Base-by-base conservation (phyloP, 1,140 invertebrate genomes). In the Eciton burchellii region DNA sequence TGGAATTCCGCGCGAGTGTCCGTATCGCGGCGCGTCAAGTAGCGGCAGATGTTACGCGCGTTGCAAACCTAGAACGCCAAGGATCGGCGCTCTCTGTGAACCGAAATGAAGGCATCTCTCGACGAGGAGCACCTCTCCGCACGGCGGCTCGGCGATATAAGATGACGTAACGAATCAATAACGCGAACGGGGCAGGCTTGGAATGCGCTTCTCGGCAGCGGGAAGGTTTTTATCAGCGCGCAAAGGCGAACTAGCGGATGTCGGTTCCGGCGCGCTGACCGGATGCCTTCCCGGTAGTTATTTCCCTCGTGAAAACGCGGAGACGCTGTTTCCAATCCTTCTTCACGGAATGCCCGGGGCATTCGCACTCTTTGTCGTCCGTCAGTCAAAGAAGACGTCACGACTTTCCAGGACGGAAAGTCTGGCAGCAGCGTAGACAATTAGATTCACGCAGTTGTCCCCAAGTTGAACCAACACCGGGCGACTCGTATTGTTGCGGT, bases 391-490 rank as follows among this genome's bases (percentile, higher is more conserved):
- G 72, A 88, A 87, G 84, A 91, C 81, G 87, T 90, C 84, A 86
- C 82, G 82, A 49, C 82, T 72, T n/a, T n/a, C 14, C 66, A 79
- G 43, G 43, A 19, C 21, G 81, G 45, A 68, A 62, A 43, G 24
- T 29, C 26, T 4, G 19, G 47, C 16, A 56, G 65, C 54, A 86
- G 76, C 88, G 79, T 85, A 85, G 84, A 91, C 91, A 92, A 91
- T 90, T 90, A 89, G 87, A 92, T 91, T 91, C 89, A 88, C 87
- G 81, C 89, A 84, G 87, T 91, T 91, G 87, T 89, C 89, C 87
- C 76, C 60, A 89, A 91, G 90, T 93, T 92, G 89, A 84, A 73
- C 85, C 90, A 91, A 92, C 92, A 92, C 72, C 21, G 76, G 76
- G n/a, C 68, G 35, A 57, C 21, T 26, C 52, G 35, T 79, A 87